A percentile compares a stretch with the other conserved stretches of the same genome.
These are phyloP conservation scores for Glaucomys volans DNA, from an alignment of 2,113 vertebrate genomes.

Conservation along the genomic window DNA sequence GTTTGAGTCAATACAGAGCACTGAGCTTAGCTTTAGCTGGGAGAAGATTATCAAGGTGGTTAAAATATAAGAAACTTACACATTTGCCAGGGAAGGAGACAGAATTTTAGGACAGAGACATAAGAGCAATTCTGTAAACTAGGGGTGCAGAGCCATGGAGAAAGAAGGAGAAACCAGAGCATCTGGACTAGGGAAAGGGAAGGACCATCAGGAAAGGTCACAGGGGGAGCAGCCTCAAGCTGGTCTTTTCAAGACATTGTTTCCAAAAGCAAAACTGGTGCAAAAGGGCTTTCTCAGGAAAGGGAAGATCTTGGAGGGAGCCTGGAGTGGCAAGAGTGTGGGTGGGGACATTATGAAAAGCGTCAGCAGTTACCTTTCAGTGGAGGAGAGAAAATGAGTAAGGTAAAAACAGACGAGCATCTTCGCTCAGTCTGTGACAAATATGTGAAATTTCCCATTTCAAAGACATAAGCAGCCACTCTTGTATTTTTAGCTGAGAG, in stretches of 20 bases:
- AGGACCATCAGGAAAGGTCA: background rate
- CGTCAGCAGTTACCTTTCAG: background rate
- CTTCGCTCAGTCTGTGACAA: constrained; percentile 17
- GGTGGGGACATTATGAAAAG: background rate
- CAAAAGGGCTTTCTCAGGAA: background rate
- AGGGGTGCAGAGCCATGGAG: background rate
- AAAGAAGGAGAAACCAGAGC: background rate
- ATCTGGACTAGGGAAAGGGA: background rate
- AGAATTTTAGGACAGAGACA: background rate
- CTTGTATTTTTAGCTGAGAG: constrained; percentile 17
- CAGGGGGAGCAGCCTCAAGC: background rate
- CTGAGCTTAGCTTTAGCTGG: background rate
- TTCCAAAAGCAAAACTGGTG: background rate
- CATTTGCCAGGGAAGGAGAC: background rate
- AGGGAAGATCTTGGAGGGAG: background rate
- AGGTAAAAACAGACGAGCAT: constrained; percentile 16
- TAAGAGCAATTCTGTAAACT: background rate
- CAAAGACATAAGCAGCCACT: background rate
- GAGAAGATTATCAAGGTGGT: background rate
- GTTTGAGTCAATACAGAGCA: background rate
- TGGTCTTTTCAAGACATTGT: background rate
- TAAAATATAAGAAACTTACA: background rate
- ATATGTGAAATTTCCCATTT: constrained; percentile 50
- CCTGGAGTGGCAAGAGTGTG: background rate
- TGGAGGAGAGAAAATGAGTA: background rate